Evolutionary conservation across 2,797 vertebrate species (phyloP).

Genomic region (Lepus oiostolus): DNA sequence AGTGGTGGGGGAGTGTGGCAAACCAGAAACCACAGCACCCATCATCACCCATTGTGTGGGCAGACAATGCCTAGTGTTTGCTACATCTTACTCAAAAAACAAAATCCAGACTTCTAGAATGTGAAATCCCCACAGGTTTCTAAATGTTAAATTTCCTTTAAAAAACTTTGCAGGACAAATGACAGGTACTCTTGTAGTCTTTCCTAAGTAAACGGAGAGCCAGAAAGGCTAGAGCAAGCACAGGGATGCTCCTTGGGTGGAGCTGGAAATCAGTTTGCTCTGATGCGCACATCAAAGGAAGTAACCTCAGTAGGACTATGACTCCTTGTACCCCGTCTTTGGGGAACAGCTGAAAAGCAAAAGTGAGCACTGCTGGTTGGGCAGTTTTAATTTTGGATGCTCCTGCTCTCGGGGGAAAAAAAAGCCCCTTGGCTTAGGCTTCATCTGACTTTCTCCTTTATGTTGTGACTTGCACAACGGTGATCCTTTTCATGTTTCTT

Average conservation of each 20-base stretch:
- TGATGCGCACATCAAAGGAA: background rate
- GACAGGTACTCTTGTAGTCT: background rate
- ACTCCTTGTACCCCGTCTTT: background rate
- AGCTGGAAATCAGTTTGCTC: slow-evolving; percentile 16
- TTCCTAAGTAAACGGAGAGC: slow-evolving; percentile 14
- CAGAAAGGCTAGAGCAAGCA: background rate
- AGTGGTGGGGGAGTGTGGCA: background rate
- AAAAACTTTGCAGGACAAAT: background rate
- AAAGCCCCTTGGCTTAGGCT: slow-evolving; percentile 1
- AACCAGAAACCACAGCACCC: background rate
- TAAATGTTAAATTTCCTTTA: background rate
- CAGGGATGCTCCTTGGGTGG: background rate
- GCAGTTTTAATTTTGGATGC: slow-evolving; percentile 4
- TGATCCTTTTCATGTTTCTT: slow-evolving; percentile 12
- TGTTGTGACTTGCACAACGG: background rate
- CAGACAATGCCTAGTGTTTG: background rate
- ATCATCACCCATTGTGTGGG: too few relatives aligned
- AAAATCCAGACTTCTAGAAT: slow-evolving; percentile 11
- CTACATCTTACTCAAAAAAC: background rate
- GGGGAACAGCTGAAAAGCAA: slow-evolving; percentile 24
- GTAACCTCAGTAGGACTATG: background rate
- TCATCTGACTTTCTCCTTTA: background rate
- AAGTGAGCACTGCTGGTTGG: background rate
- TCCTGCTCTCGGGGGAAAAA: background rate
- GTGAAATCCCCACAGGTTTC: background rate